phyloP scores from a whole-genome alignment of 2,113 vertebrate genomes.

The Regulus satrapa region DNA sequence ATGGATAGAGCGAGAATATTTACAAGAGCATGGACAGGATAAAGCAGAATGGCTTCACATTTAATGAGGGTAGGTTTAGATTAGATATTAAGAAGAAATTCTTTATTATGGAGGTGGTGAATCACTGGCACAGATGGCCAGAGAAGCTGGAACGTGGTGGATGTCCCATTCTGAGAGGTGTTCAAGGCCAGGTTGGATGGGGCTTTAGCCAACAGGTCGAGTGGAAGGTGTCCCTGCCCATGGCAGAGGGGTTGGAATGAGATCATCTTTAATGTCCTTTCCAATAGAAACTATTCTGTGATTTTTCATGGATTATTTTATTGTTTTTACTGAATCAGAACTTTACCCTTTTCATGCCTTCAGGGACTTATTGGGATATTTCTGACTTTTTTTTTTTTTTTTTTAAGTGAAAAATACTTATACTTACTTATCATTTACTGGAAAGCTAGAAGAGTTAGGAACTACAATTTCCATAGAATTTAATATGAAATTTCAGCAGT shows the following conservation, averaged over 20 bases:
- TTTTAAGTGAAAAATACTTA: not conserved
- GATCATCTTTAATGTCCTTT: not conserved
- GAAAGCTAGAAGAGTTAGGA: not conserved
- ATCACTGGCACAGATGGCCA: not conserved
- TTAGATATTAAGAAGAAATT: not conserved
- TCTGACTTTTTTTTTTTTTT: not conserved
- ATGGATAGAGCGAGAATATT: not conserved
- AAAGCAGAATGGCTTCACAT: not conserved
- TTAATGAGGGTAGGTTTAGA: not conserved
- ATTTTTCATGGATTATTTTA: not conserved
- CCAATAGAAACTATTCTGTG: not conserved
- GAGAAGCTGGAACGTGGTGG: not conserved
- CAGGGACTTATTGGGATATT: not conserved
- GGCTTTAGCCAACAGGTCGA: not conserved
- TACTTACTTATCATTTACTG: not conserved
- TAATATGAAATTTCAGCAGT: not conserved
- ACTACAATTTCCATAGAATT: not conserved
- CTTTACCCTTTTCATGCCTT: not conserved
- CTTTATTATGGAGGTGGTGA: not conserved
- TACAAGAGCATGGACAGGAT: not conserved
- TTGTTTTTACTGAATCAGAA: not conserved
- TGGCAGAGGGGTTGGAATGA: not conserved
- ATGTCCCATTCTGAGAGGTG: not conserved
- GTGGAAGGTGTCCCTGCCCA: not conserved
- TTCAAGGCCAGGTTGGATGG: rapidly evolving